Conservation (phyloP, 2,888 invertebrate species). For the Eumerus sabulonum region DNA sequence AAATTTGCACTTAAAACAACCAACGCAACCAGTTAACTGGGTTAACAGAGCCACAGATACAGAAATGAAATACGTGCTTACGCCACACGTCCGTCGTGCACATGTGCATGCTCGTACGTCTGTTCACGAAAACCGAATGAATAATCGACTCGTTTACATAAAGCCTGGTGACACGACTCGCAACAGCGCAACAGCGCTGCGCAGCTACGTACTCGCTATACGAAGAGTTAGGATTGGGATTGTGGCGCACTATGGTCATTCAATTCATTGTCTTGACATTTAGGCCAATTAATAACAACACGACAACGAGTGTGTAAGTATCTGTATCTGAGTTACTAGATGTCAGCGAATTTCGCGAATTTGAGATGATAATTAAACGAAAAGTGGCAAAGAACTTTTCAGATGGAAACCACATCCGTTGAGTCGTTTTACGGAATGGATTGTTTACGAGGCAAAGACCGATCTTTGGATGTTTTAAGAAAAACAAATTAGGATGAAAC, state of each 20-base stretch:
- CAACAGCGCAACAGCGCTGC: slow-evolving; percentile 3
- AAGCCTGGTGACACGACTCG: slow-evolving; percentile 42
- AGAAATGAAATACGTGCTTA: neutral
- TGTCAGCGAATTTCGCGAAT: slow-evolving; percentile 7
- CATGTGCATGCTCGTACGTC: slow-evolving; percentile 11
- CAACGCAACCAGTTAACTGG: slow-evolving; percentile 36
- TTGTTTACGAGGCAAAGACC: too few relatives aligned
- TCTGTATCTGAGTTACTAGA: too few relatives aligned
- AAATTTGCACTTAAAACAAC: slow-evolving; percentile 50
- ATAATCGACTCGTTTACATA: slow-evolving; percentile 15
- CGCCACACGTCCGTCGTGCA: slow-evolving; percentile 25
- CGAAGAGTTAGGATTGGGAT: slow-evolving; percentile 19
- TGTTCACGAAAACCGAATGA: too few relatives aligned
- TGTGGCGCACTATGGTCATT: slow-evolving; percentile 18
- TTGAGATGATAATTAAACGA: slow-evolving; percentile 49
- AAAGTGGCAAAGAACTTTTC: slow-evolving; percentile 29
- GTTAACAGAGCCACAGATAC: slow-evolving; percentile 29
- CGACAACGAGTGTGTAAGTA: slow-evolving; percentile 31
- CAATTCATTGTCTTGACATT: slow-evolving; percentile 54
- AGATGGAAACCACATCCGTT: slow-evolving; percentile 28
- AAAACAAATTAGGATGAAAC: slow-evolving; percentile 25
- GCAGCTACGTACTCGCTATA: neutral
- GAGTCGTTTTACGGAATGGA: slow-evolving; percentile 10
- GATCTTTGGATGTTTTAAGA: slow-evolving; percentile 9
- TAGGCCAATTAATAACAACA: slow-evolving; percentile 56